phyloP scores from a whole-genome alignment of 2,113 vertebrate genomes.

The Pygoscelis antarcticus region DNA sequence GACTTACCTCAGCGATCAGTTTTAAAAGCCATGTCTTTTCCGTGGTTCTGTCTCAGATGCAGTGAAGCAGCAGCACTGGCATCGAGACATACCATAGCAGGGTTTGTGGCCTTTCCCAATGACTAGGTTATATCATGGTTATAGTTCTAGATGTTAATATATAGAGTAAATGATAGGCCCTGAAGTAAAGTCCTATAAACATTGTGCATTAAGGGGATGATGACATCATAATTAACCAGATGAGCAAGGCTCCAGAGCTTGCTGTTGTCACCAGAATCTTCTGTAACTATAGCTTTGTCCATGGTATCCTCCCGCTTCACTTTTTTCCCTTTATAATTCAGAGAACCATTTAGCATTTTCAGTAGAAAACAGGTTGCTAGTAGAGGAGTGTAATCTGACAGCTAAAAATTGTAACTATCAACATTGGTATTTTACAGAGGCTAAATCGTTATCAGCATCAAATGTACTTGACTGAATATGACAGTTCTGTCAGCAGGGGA shows the following conservation, averaged over 20 bases:
- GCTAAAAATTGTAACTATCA: conserved; percentile 8
- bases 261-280: conserved; percentile 44
- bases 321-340: conserved; percentile 3
- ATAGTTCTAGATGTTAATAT: conserved; percentile 74
- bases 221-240: conserved; percentile 61
- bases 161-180: conserved; percentile 74
- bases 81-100: not conserved
- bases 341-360: conserved; percentile 21
- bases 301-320: conserved; percentile 47
- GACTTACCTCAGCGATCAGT: not conserved
- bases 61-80: conserved; percentile 41
- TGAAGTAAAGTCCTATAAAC: conserved; percentile 63
- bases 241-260: conserved; percentile 47
- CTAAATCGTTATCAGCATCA: not conserved
- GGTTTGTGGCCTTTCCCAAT: conserved; percentile 65
- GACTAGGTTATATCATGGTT: conserved; percentile 55
- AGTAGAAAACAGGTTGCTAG: not conserved
- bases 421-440: not conserved
- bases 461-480: not conserved
- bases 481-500: not conserved
- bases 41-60: conserved; percentile 28
- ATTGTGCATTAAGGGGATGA: conserved; percentile 12
- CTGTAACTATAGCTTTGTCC: conserved; percentile 44
- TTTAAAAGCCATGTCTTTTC: conserved; percentile 29
- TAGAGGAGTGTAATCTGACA: conserved; percentile 12